These are phyloP conservation scores for Sus cebifrons DNA, from an alignment of 2,797 vertebrate species.

Conservation along the genomic window DNA sequence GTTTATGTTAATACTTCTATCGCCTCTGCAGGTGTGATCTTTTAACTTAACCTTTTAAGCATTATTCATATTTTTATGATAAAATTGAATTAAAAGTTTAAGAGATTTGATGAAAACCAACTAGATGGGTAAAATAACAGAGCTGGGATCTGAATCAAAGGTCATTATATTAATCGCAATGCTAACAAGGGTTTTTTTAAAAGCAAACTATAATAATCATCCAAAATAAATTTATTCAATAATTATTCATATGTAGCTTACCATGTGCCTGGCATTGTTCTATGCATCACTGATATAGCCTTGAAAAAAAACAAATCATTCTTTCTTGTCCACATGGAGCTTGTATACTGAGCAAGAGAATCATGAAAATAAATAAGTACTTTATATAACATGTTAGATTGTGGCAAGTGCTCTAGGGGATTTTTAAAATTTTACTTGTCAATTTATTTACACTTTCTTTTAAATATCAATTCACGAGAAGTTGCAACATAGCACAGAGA, in stretches of 20 bases:
- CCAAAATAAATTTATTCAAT: slow-evolving; percentile 16
- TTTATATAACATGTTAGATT: background rate
- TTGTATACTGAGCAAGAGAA: background rate
- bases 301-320: background rate
- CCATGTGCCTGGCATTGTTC: background rate
- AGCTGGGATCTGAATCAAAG: background rate
- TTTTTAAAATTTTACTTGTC: background rate
- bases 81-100: slow-evolving; percentile 42
- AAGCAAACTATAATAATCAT: background rate
- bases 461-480: background rate
- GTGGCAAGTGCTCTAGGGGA: no score
- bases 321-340: background rate
- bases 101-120: background rate
- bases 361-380: background rate
- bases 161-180: background rate
- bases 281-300: background rate
- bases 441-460: slow-evolving; percentile 37
- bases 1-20: background rate
- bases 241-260: background rate
- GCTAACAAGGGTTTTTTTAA: background rate
- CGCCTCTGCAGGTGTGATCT: background rate
- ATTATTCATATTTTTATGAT: slow-evolving; percentile 56
- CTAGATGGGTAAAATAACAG: background rate
- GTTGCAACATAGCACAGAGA: background rate
- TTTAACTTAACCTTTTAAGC: slow-evolving; percentile 8